Evolutionary conservation across 2,888 invertebrate species (phyloP).

Genomic region (Ophraella communa): DNA sequence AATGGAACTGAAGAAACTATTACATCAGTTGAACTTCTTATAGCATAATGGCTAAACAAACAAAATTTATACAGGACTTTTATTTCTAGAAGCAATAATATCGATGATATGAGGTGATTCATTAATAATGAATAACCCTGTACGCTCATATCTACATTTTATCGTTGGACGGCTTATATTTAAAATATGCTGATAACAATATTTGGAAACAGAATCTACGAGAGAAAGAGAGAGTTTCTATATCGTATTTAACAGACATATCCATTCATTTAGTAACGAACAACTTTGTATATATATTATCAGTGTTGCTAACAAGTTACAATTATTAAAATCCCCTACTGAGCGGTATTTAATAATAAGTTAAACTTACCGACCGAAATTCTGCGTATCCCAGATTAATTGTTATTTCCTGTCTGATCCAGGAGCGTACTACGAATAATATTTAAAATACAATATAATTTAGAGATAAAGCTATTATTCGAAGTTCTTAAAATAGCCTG

Average conservation of each 20-base stretch:
- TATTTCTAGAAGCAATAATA: too few relatives aligned
- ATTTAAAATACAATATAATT: too few relatives aligned
- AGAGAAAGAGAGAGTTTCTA: not conserved
- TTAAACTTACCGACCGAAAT: constrained; percentile 13
- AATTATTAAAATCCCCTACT: constrained; percentile 26
- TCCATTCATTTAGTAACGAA: not conserved
- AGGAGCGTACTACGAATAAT: not conserved
- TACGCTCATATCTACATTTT: too few relatives aligned
- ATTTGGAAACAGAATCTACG: not conserved
- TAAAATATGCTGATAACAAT: not conserved
- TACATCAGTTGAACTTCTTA: too few relatives aligned
- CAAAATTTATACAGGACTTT: too few relatives aligned
- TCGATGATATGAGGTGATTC: too few relatives aligned
- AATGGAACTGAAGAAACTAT: too few relatives aligned
- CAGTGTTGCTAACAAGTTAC: not conserved
- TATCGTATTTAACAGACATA: not conserved
- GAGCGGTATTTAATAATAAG: constrained; percentile 31
- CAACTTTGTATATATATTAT: not conserved
- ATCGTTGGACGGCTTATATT: too few relatives aligned
- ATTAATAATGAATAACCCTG: too few relatives aligned
- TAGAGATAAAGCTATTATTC: too few relatives aligned
- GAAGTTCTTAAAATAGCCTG: too few relatives aligned
- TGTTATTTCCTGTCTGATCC: constrained; percentile 5
- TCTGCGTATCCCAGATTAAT: constrained; percentile 6
- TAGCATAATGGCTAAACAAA: too few relatives aligned